These are phyloP conservation scores for Bradypus variegatus DNA, from an alignment of 2,797 vertebrate species.

Conservation along the genomic window DNA sequence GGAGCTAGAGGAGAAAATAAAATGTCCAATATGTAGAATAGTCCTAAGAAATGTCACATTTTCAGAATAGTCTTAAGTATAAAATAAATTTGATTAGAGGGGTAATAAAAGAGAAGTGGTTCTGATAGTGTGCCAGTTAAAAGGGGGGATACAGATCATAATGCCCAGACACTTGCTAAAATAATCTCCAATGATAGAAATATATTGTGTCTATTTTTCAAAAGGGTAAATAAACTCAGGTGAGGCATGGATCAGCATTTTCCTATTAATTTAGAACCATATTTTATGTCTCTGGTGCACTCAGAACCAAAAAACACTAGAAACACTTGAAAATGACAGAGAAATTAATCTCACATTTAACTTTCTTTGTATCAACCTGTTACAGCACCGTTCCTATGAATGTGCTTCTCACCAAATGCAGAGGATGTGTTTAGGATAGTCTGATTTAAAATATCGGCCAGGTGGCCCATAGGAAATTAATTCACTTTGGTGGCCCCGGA, in stretches of 20 bases:
- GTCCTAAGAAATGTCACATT: not conserved
- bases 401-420: not conserved
- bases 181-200: not conserved
- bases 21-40: not conserved
- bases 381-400: not conserved
- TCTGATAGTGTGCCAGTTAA: not conserved
- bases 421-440: not conserved
- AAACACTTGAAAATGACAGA: not conserved
- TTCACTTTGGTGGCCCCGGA: not conserved
- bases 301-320: not conserved
- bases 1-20: not conserved
- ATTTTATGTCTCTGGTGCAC: not conserved
- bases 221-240: not conserved
- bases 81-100: not conserved
- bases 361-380: not conserved
- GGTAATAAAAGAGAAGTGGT: not conserved
- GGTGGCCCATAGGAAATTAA: not conserved
- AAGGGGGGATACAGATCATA: not conserved
- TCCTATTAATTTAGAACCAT: not conserved
- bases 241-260: not conserved
- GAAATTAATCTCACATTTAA: not conserved
- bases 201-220: not conserved
- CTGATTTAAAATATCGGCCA: not conserved
- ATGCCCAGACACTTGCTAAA: not conserved
- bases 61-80: not conserved